Evolutionary conservation across 1,140 invertebrate species (phyloP).

Genomic region (Drosophila ironensis): DNA sequence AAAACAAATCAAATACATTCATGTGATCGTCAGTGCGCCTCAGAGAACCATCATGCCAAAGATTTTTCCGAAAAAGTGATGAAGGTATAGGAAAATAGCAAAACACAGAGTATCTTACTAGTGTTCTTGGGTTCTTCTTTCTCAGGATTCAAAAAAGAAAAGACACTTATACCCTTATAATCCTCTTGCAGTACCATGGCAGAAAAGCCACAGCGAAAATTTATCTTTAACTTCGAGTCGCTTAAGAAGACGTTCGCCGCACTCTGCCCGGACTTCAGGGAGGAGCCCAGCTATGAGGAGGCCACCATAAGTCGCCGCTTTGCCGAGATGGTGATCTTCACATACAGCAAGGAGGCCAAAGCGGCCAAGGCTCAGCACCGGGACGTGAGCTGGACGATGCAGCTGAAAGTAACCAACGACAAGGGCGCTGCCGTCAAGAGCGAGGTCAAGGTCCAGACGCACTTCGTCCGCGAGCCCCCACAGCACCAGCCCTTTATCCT

Average conservation of each 20-base stretch:
- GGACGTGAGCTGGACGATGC: conserved; percentile 32
- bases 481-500: conserved; percentile 30
- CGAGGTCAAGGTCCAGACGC: conserved; percentile 28
- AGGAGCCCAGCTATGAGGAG: conserved; percentile 27
- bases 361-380: conserved; percentile 27
- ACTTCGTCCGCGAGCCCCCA: conserved; percentile 11
- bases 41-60: too few species aligned
- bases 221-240: not conserved
- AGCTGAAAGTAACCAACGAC: not conserved
- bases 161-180: too few species aligned
- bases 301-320: conserved; percentile 50
- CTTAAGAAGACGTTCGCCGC: conserved; percentile 26
- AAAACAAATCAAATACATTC: too few species aligned
- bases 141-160: too few species aligned
- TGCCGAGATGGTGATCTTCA: conserved; percentile 50
- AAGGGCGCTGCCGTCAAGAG: not conserved
- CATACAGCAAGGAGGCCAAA: conserved; percentile 46
- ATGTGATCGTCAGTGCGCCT: too few species aligned
- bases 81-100: too few species aligned
- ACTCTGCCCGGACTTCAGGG: conserved; percentile 47
- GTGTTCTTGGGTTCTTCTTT: too few species aligned
- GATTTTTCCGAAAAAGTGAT: too few species aligned
- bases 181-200: not conserved
- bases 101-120: too few species aligned
- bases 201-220: too few species aligned